Base-by-base conservation (phyloP, 2,113 vertebrate genomes). In the Ptilonorhynchus violaceus region DNA sequence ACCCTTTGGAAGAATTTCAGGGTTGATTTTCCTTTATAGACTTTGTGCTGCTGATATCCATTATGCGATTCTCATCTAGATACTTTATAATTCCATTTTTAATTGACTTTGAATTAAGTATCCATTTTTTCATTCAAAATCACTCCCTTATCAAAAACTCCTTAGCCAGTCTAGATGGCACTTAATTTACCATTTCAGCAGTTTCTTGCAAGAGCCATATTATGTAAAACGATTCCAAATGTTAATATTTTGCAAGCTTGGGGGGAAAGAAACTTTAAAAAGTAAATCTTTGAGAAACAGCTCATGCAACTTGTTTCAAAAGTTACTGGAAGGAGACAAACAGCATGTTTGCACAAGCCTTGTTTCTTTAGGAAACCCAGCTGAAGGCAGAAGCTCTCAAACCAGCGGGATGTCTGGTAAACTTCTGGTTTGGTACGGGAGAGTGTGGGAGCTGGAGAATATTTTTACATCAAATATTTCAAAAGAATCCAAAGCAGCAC, bases 111-210 rank as follows among this genome's bases (percentile, higher is more conserved):
- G 93, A 96, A 94, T 96, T 95, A 93, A 92, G 82, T 84, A 90
- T 94, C 94, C 23, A n/a, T 88, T 91, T 92, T 93, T 94, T 89
- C 60, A 64, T 93, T 91, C 81, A 82, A 93, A 95, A 96, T 94
- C 94, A 88, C 8, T 91, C 49, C 91, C 89, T 96, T 96, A 96
- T 96, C 93, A 93, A 94, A 89, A 95, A 58, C 58, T 93, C 82
- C 63, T 80, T 77, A 93, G 59, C 72, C 88, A 67, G 72, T 83
- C 70, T 94, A 95, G 88, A 95, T 95, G 94, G 92, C 78, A 85
- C 75, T 93, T 96, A 96, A 94, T 96, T 97, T 92, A 93, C 93
- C 75, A 96, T 95, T 96, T 94, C 94, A 89, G 82, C 92, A 91
- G 89, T 85, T 92, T 77, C 89, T 83, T 92, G 46, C 67, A 47